Evolutionary conservation across 2,797 vertebrate species (phyloP), one percentile per base, ranked within the genome.

Genomic region (Huso huso): DNA sequence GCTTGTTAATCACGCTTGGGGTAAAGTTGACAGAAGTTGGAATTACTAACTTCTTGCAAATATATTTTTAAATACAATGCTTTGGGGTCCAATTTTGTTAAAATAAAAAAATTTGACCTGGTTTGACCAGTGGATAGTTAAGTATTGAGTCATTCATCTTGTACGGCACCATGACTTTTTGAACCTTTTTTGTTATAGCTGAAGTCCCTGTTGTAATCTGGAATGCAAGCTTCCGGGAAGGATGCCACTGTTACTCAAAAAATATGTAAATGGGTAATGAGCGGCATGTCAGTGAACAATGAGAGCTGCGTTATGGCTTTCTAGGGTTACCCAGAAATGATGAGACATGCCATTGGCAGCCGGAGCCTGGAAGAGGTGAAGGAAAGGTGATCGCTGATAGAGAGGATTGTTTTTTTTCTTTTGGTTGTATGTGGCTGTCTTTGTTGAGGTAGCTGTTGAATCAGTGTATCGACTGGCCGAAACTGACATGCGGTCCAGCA

Each of bases 181-280:
- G 74, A 88, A 79, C 81, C 81, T 75, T 78, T 80, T 78, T 83
- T 82, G 81, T 86, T 87, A 62, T 72, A 73, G 71, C n/a, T 61
- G 49, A 68, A 76, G 78, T 90, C 86, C 82, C 85, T 79, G 78
- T 86, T 81, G 88, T 83, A 88, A 88, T 89, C 78, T 85, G 87
- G 86, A 93, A 91, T 89, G 86, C 83, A 49, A 75, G 79, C 82
- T 93, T 94, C 89, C 87, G 51, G 88, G 85, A 94, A 93, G 84
- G 78, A 79, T 73, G 74, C 49, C 72, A 49, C 18, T 87, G 62
- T 77, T 83, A 82, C 87, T 90, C 73, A 6, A 72, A 85, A 85
- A 85, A 86, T 82, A 68, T 80, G 79, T 81, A 70, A 81, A 81
- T 76, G 77, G 74, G 72, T 81, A 77, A 68, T 77, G 78, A 76